Evolutionary conservation across 1,140 invertebrate genomes (phyloP).

Genomic region (Bombyx mandarina): DNA sequence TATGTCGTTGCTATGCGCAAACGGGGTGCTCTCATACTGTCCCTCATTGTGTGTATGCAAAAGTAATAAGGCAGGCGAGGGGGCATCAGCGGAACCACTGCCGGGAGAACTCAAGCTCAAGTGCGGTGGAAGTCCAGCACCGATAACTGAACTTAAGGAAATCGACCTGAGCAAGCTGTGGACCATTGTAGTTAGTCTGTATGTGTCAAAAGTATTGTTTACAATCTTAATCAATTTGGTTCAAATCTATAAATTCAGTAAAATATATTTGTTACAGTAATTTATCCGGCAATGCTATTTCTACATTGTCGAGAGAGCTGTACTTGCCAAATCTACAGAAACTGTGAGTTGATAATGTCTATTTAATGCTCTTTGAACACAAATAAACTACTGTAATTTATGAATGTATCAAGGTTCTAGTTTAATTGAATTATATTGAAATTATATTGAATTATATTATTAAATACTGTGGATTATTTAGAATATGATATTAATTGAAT

Average conservation of each 20-base stretch:
- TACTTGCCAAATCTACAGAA: slow-evolving; percentile 62
- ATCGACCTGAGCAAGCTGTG: slow-evolving; percentile 55
- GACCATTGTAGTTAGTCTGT: slow-evolving; percentile 57
- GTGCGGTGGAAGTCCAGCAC: slow-evolving; percentile 49
- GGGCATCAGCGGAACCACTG: slow-evolving; percentile 27
- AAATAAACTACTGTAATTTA: no score
- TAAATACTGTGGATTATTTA: no score
- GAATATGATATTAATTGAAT: no score
- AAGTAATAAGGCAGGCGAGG: slow-evolving; percentile 38
- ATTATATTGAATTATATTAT: no score
- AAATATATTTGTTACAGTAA: slow-evolving; percentile 39
- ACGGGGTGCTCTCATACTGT: slow-evolving; percentile 36
- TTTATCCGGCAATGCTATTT: slow-evolving; percentile 61
- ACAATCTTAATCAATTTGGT: not conserved
- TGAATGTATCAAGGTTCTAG: no score
- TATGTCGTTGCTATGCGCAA: slow-evolving; percentile 29
- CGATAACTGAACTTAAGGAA: slow-evolving; percentile 62
- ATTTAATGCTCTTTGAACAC: not conserved
- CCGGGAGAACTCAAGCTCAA: slow-evolving; percentile 50
- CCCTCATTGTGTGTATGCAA: slow-evolving; percentile 62
- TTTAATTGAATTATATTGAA: no score
- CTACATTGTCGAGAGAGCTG: slow-evolving; percentile 57
- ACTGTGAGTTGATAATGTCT: slow-evolving; percentile 40
- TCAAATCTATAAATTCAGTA: not conserved
- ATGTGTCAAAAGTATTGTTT: slow-evolving; percentile 23